phyloP scores from a whole-genome alignment of 2,113 vertebrate species.

The Gymnobelideus leadbeateri region DNA sequence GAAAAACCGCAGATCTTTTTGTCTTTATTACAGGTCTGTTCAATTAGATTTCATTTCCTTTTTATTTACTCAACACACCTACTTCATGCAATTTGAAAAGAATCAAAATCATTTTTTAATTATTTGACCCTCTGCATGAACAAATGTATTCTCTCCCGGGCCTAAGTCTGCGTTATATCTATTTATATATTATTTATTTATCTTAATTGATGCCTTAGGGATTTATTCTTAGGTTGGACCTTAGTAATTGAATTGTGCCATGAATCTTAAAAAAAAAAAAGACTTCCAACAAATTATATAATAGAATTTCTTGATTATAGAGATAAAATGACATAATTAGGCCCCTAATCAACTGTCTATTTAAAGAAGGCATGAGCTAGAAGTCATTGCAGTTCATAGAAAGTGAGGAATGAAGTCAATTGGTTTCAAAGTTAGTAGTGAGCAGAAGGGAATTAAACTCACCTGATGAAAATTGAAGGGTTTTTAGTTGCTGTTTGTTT shows the following conservation, averaged over 20 bases:
- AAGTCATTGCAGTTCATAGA: conserved; percentile 25
- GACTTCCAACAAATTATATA: background rate
- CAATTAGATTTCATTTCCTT: conserved; percentile 64
- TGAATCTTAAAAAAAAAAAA: conserved; percentile 40
- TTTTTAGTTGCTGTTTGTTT: conserved; percentile 18
- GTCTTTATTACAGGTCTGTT: conserved; percentile 38
- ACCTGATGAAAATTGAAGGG: background rate
- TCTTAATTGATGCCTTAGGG: conserved; percentile 45
- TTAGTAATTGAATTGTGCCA: conserved; percentile 41
- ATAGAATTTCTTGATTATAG: conserved; percentile 31
- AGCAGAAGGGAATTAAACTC: background rate
- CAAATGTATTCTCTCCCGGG: conserved; percentile 20
- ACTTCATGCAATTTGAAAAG: conserved; percentile 51
- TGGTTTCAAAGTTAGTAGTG: conserved; percentile 3
- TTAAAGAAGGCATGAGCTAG: conserved; percentile 29
- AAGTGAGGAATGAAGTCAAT: conserved; percentile 17
- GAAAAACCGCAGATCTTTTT: conserved; percentile 36
- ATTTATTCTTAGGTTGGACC: conserved; percentile 7
- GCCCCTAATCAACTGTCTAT: background rate
- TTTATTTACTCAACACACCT: conserved; percentile 59
- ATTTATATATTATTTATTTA: conserved; percentile 21
- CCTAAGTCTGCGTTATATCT: conserved; percentile 9
- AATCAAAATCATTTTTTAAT: background rate
- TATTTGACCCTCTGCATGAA: conserved; percentile 28
- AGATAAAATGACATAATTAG: conserved; percentile 16